phyloP scores from a whole-genome alignment of 2,797 vertebrate species.

The Micromesistius poutassou region DNA sequence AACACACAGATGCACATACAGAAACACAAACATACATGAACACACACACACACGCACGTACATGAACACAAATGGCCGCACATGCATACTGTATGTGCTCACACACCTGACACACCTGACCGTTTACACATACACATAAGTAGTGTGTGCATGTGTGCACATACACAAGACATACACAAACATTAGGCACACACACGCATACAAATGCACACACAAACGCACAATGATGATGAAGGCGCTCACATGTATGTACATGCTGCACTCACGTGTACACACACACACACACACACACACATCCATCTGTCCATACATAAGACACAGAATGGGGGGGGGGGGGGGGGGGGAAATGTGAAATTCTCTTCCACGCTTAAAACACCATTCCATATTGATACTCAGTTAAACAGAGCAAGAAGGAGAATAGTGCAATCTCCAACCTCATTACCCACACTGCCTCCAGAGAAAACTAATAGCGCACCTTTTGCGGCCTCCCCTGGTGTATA shows the following conservation, averaged over 20 bases:
- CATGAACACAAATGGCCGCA: not conserved
- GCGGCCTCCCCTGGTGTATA: constrained; percentile 25
- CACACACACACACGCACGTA: not conserved
- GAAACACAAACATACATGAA: not conserved
- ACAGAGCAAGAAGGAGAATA: constrained; percentile 35
- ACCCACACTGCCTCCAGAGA: constrained; percentile 31
- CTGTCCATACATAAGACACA: not conserved
- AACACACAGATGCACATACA: not conserved
- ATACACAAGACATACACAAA: not conserved
- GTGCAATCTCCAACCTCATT: constrained; percentile 35
- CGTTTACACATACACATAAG: no score
- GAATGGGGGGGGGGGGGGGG: not conserved
- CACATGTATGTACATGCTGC: not conserved
- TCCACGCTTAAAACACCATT: constrained; percentile 30
- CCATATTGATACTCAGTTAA: constrained; percentile 23
- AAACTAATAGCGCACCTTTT: constrained; percentile 45
- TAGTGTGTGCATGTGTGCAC: not conserved
- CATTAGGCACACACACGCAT: not conserved
- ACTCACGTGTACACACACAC: not conserved
- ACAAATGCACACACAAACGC: not conserved
- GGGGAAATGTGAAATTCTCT: constrained; percentile 15
- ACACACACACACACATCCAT: not conserved
- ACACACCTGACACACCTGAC: not conserved
- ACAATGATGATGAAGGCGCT: not conserved
- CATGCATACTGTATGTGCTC: not conserved